Base-by-base conservation (phyloP, 2,888 invertebrate genomes). In the Cancer borealis region DNA sequence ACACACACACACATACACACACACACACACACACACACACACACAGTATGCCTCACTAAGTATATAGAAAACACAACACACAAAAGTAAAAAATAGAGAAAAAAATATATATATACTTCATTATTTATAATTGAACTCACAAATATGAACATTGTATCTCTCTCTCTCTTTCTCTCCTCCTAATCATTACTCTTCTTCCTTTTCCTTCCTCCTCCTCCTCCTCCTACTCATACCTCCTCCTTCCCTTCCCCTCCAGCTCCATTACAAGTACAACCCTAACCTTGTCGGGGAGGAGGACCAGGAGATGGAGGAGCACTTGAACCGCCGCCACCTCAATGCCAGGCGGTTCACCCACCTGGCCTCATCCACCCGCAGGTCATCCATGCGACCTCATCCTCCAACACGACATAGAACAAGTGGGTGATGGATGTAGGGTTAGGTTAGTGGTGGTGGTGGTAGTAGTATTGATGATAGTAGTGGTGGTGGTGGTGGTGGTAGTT, bases 211-310 rank as follows among this genome's bases (percentile, higher is more conserved):
- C 12, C 21, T 47, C 17, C 46, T 46, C 45, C n/a, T n/a, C 54
- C 46, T 30, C 30, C 54, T 17, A 17, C 14, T 54, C 14, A 60
- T 60, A 60, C 17, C 21, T 21, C 60, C 5, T 60, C 21, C 26
- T n/a, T n/a, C 14, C 39, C 79, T 79, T 30, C 26, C 46, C 30
- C 46, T 47, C 26, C 93, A 96, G 96, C 96, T 96, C 39, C 96
- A 96, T 92, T 96, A 96, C 47, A 96, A 96, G 92, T 96, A 96
- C 95, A 96, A 96, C 91, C 96, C 96, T 21, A 96, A 96, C 92
- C 95, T 96, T 89, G 96, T 96, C 45, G 95, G 96, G 46, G 96
- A 96, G 73, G 96, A 96, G 88, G 96, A 96, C 26, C 96, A 96
- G 93, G 96, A 96, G 87, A 88, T 96, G 89, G 93, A 93, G 3